Conservation (phyloP, 2,797 vertebrate species). For the Euthynnus affinis region DNA sequence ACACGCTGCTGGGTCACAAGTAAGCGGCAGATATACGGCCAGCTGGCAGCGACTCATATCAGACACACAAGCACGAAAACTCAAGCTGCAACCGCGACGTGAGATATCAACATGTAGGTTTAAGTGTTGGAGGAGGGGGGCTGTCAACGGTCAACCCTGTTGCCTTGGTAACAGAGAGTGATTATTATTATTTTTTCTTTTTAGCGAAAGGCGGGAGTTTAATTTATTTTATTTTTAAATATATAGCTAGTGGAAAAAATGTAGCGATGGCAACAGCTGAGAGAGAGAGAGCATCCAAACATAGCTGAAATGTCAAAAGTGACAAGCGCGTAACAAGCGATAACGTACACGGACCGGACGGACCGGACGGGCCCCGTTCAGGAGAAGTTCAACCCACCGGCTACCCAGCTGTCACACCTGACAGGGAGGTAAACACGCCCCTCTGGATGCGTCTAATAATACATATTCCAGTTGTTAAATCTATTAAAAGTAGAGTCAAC, state of each 20-base stretch:
- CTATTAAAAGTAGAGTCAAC: neutral
- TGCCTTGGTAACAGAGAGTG: neutral
- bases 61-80: neutral
- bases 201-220: neutral
- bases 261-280: conserved; percentile 55
- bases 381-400: conserved; percentile 30
- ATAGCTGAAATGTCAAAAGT: conserved; percentile 63
- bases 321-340: conserved; percentile 38
- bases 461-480: fast-evolving
- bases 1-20: conserved; percentile 64
- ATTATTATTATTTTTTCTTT: neutral
- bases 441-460: fast-evolving
- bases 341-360: no score
- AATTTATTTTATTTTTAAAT: no score
- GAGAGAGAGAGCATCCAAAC: conserved; percentile 56
- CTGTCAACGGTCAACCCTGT: neutral
- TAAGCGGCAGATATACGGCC: conserved; percentile 37
- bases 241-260: neutral
- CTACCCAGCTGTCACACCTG: conserved; percentile 62
- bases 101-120: no score
- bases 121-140: neutral
- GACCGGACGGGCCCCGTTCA: conserved; percentile 25
- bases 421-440: conserved; percentile 42
- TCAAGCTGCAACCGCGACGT: no score
- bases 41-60: conserved; percentile 21